Evolutionary conservation across 2,113 vertebrate genomes (phyloP).

Genomic region (Hipposideros armiger): DNA sequence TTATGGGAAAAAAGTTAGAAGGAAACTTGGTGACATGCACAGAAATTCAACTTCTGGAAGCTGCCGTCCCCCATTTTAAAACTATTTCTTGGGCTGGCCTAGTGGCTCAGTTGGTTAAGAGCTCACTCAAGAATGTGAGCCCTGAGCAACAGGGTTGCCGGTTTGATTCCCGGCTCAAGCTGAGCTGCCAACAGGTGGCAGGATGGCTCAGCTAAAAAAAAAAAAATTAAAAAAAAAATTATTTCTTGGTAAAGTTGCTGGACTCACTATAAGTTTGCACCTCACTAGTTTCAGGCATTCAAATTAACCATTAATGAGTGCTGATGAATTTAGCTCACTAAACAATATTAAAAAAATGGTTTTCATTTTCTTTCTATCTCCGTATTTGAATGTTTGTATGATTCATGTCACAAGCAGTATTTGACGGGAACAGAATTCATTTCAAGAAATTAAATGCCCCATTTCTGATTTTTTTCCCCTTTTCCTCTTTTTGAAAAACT

Average conservation of each 20-base stretch:
- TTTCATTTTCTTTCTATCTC: constrained; percentile 29
- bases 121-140: too few relatives aligned
- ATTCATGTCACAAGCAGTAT: neutral
- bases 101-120: too few relatives aligned
- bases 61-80: neutral
- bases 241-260: constrained; percentile 17
- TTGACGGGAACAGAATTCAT: constrained; percentile 18
- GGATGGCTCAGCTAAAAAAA: too few relatives aligned
- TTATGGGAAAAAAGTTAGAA: constrained; percentile 47
- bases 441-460: neutral
- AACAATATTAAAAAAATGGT: neutral
- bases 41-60: constrained; percentile 60
- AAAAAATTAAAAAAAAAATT: too few relatives aligned
- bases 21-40: neutral
- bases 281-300: neutral
- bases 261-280: neutral
- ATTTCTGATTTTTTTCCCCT: neutral
- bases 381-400: neutral
- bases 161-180: too few relatives aligned
- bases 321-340: neutral
- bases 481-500: neutral
- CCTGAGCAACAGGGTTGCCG: too few relatives aligned
- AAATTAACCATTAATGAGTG: neutral
- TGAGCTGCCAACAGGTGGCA: too few relatives aligned
- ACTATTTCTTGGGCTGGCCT: neutral